These are phyloP conservation scores for Prolemur simus DNA, from an alignment of 2,113 vertebrate genomes.

Conservation along the genomic window DNA sequence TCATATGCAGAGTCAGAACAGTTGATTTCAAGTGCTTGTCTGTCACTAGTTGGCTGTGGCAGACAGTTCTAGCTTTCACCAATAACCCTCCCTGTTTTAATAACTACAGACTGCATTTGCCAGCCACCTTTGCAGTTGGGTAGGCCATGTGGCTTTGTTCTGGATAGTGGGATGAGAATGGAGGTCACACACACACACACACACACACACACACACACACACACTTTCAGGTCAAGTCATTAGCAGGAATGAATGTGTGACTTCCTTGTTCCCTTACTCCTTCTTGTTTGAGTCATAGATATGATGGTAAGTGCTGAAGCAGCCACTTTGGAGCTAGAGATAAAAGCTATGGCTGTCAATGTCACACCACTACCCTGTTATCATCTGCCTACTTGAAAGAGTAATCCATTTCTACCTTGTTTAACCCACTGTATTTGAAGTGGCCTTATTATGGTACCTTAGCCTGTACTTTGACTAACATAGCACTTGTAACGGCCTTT, in stretches of 20 bases:
- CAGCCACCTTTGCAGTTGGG: too few relatives aligned
- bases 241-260: neutral
- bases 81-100: neutral
- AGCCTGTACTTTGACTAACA: neutral
- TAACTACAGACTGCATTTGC: neutral
- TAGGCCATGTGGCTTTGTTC: neutral
- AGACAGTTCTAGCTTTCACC: neutral
- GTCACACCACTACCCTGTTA: neutral
- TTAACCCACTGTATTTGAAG: neutral
- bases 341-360: neutral
- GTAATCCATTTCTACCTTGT: neutral
- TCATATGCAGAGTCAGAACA: neutral
- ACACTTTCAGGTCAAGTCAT: neutral
- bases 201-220: too few relatives aligned
- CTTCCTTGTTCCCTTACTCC: neutral
- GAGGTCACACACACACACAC: neutral
- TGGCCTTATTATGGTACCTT: neutral
- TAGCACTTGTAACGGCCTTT: neutral
- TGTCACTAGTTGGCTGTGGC: neutral
- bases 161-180: neutral
- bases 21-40: neutral
- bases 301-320: neutral
- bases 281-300: neutral
- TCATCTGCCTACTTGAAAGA: neutral
- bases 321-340: neutral